phyloP scores from a whole-genome alignment of 1,140 invertebrate genomes.

The Achroia grisella region DNA sequence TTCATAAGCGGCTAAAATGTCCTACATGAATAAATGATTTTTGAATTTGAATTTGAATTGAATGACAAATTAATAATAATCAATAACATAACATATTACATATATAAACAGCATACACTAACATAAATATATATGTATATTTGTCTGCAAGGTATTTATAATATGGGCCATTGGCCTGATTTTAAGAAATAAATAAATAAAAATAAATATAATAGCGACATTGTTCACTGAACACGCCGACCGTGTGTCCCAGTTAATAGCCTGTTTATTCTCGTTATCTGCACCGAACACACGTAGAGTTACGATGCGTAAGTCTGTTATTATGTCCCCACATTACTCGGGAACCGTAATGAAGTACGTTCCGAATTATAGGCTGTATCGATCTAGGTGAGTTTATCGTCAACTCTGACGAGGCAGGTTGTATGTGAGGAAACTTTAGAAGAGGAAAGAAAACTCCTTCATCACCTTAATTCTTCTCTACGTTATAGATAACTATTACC shows the following conservation, averaged over 20 bases:
- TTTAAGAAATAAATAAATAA: too few species aligned
- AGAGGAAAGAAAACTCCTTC: background rate
- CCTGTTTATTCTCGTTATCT: conserved; percentile 24
- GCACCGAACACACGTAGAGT: conserved; percentile 19
- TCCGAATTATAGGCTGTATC: background rate
- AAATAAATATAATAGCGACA: background rate
- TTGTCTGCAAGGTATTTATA: too few species aligned
- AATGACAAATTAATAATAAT: too few species aligned
- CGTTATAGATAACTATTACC: too few species aligned
- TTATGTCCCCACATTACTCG: conserved; percentile 6
- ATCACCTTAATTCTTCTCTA: too few species aligned
- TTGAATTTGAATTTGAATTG: too few species aligned
- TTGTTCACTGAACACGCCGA: background rate
- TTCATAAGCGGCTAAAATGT: too few species aligned
- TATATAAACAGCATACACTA: too few species aligned
- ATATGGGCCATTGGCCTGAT: too few species aligned
- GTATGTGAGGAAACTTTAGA: background rate
- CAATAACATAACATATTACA: too few species aligned
- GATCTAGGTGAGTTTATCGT: background rate
- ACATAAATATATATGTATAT: too few species aligned
- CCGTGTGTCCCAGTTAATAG: conserved; percentile 15
- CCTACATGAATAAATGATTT: too few species aligned
- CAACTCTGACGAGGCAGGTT: background rate
- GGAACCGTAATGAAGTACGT: conserved; percentile 4
- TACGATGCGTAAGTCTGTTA: conserved; percentile 15